Percentiles rank a stretch among this genome's conserved stretches.
phyloP scores from a whole-genome alignment of 2,888 invertebrate species.

The Epirrita christyi region DNA sequence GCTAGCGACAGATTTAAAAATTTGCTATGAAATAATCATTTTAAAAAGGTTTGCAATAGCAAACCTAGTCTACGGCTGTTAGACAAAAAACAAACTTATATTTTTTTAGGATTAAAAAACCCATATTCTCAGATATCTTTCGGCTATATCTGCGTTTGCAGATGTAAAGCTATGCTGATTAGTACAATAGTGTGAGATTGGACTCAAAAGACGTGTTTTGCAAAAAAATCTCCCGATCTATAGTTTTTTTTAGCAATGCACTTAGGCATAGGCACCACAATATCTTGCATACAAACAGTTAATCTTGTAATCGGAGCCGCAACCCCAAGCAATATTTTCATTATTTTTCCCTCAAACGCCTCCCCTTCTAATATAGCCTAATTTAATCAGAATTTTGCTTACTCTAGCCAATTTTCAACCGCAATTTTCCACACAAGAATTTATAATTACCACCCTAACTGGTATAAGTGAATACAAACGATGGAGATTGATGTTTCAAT shows the following conservation, averaged over 20 bases:
- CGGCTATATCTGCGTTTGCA: too few relatives aligned
- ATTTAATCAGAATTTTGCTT: constrained; percentile 78
- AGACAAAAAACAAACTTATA: too few relatives aligned
- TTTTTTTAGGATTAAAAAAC: too few relatives aligned
- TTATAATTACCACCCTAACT: constrained; percentile 59
- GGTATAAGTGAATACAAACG: constrained; percentile 47
- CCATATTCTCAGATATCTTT: too few relatives aligned
- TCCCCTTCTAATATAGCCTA: constrained; percentile 76
- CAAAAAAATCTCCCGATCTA: too few relatives aligned
- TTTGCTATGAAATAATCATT: too few relatives aligned
- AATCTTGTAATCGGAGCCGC: constrained; percentile 52
- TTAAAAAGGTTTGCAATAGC: too few relatives aligned
- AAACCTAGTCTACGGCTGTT: too few relatives aligned
- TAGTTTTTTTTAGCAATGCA: constrained; percentile 8
- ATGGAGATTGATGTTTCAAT: constrained; percentile 38
- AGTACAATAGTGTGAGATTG: too few relatives aligned
- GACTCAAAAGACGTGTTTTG: too few relatives aligned
- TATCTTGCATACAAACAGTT: constrained; percentile 32
- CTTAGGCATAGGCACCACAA: not conserved
- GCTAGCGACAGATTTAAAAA: too few relatives aligned
- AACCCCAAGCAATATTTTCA: constrained; percentile 70
- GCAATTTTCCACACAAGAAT: constrained; percentile 68
- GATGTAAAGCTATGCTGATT: too few relatives aligned
- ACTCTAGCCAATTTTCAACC: constrained; percentile 60
- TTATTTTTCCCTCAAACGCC: constrained; percentile 71